Base-by-base conservation (phyloP, 2,113 vertebrate species). In the Grammomys surdaster region DNA sequence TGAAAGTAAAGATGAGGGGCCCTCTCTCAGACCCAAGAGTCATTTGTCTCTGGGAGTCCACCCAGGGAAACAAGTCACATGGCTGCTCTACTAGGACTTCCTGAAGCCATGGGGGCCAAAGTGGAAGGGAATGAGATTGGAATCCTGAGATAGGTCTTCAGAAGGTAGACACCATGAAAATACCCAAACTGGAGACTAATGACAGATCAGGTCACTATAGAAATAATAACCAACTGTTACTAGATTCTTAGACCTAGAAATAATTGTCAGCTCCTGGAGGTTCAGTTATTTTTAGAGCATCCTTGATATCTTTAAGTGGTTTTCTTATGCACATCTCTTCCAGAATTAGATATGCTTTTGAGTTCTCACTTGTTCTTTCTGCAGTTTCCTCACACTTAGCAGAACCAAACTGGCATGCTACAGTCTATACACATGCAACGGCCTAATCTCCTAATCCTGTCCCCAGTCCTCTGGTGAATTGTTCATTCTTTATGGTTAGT, bases 221-320 rank as follows among this genome's bases (percentile, higher is more conserved):
- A 40, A 93, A 77, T 87, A 87, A 84, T 17, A 84, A 46, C 14
- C 20, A 95, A 58, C 72, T 93, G 56, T 73, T 69, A 94, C 9
- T 51, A 7, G 11, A 89, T 54, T 77, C 31, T 51, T 85, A 88
- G 19, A 91, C 36, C 72, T 22, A 75, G n/a, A 85, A 81, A 58
- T 88, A 63, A 73, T 36, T 94, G 91, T 1, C 22, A 31, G 58
- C 87, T 91, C 33, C 24, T 67, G 16, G 65, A 51, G 77, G 14
- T 95, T 95, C 77, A 24, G 77, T 51, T 90, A 4, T 63, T 31
- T 46, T 93, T 31, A 63, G 63, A 85, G 72, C 16, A 33, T 92
- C 11, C 26, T 90, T 40, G 6, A 69, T 70, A 73, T 85, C n/a
- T 51, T 56, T 48, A 48, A 81, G 48, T 92, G 16, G 13, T 40